Percentiles rank a stretch among this genome's conserved stretches.
Evolutionary conservation across 2,113 vertebrate species (phyloP).

Genomic region (Sclerurus mexicanus): DNA sequence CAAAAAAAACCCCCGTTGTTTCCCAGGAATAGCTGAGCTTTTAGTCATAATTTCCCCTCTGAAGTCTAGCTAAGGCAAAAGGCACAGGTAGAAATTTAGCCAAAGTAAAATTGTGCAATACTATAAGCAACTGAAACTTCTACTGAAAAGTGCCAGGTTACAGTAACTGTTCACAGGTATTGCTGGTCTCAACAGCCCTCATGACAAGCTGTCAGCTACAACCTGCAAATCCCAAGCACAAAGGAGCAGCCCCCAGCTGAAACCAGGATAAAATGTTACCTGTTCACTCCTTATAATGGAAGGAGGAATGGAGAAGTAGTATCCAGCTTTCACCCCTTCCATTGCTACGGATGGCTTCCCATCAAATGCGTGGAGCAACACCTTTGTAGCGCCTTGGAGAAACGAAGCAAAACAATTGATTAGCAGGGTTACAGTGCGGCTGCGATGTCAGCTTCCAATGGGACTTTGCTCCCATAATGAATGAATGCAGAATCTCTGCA

Average conservation of each 20-base stretch:
- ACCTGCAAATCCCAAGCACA: background rate
- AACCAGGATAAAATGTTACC: conserved; percentile 64
- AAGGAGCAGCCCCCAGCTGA: accelerated
- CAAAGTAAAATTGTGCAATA: background rate
- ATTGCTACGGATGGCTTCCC: conserved; percentile 91
- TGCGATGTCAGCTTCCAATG: background rate
- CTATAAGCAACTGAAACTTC: background rate
- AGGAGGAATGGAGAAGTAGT: conserved; percentile 94
- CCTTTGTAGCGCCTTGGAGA: conserved; percentile 83
- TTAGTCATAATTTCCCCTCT: background rate
- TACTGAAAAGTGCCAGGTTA: background rate
- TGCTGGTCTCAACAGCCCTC: background rate
- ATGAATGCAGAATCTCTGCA: background rate
- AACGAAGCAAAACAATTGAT: background rate
- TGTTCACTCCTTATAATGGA: conserved; percentile 92
- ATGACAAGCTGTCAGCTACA: background rate
- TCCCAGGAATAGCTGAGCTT: background rate
- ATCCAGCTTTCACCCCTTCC: conserved; percentile 93
- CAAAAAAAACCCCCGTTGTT: accelerated
- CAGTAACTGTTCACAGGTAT: accelerated
- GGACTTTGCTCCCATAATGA: background rate
- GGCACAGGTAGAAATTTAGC: background rate
- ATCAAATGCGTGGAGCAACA: conserved; percentile 94
- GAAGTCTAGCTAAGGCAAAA: background rate
- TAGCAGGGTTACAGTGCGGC: background rate